phyloP scores from a whole-genome alignment of 37 sponge, comb jelly and placozoan genomes.

The Beroe ovata region DNA sequence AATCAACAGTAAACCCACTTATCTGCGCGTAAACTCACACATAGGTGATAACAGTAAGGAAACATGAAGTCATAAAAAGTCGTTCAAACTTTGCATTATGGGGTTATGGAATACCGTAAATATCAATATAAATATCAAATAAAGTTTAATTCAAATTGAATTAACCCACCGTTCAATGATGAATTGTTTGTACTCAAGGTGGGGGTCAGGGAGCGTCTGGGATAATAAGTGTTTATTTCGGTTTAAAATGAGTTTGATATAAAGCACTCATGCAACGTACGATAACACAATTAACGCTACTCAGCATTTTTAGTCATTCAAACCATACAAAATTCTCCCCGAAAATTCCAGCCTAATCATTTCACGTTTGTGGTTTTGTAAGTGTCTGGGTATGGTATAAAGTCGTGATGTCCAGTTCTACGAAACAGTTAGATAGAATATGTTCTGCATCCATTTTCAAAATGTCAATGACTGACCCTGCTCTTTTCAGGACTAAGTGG shows the following conservation, averaged over 20 bases:
- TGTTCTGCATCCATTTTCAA: too few relatives aligned
- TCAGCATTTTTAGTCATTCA: too few relatives aligned
- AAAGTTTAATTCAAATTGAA: slow-evolving; percentile 36
- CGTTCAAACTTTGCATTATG: not conserved
- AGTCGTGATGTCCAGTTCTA: too few relatives aligned
- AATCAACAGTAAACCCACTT: slow-evolving; percentile 18
- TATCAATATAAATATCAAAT: not conserved
- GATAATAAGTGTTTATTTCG: not conserved
- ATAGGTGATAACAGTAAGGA: not conserved
- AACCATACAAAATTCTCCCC: too few relatives aligned
- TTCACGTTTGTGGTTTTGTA: too few relatives aligned
- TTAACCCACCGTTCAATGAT: not conserved
- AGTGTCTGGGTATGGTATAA: too few relatives aligned
- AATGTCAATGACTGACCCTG: too few relatives aligned
- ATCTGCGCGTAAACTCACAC: not conserved
- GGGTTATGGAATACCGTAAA: not conserved
- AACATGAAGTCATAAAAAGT: slow-evolving; percentile 36
- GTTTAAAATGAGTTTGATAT: not conserved
- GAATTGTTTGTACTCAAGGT: slow-evolving; percentile 6
- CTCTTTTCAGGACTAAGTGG: slow-evolving; percentile 58
- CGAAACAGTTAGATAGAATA: too few relatives aligned
- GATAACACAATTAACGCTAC: too few relatives aligned
- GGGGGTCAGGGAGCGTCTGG: not conserved
- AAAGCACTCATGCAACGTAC: too few relatives aligned
- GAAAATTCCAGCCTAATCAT: too few relatives aligned